Conservation (phyloP, 1,140 invertebrate genomes). For the Drosophila setifemur region DNA sequence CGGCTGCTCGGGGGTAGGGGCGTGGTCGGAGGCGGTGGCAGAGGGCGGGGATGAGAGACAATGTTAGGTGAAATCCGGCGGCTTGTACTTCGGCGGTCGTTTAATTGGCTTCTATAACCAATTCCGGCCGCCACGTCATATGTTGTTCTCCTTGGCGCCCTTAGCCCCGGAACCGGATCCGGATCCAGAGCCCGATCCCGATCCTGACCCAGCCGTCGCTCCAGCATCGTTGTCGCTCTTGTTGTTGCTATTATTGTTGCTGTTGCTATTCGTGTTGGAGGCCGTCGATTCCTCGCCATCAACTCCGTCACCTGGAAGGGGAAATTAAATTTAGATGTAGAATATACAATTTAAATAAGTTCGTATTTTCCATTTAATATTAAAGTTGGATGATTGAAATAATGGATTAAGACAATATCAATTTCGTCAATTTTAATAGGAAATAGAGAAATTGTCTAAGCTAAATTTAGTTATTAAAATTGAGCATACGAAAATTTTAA, state of each 20-base stretch:
- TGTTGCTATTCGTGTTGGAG: constrained; percentile 48
- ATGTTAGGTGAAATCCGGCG: constrained; percentile 69
- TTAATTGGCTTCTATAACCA: constrained; percentile 82
- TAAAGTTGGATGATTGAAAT: no score
- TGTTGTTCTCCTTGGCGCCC: constrained; percentile 81
- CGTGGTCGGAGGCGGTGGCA: neutral
- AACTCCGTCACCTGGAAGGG: constrained; percentile 58
- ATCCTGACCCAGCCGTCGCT: constrained; percentile 29
- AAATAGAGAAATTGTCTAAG: no score
- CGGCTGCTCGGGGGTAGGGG: neutral
- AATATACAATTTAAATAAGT: no score
- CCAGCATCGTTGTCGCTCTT: constrained; percentile 53
- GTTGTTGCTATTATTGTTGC: constrained; percentile 33
- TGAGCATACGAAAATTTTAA: no score
- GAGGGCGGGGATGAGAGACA: neutral
- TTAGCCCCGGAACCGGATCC: constrained; percentile 38
- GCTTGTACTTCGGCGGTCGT: constrained; percentile 75
- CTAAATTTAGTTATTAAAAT: no score
- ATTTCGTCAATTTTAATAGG: neutral
- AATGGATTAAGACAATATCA: neutral
- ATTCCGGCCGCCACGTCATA: constrained; percentile 82
- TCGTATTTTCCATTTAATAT: no score
- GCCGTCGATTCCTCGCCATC: constrained; percentile 70
- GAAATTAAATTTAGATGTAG: no score
- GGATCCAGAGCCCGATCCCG: constrained; percentile 28